Evolutionary conservation across 37 sponge, comb jelly and placozoan genomes (phyloP).

Genomic region (Petrosia ficiformis): DNA sequence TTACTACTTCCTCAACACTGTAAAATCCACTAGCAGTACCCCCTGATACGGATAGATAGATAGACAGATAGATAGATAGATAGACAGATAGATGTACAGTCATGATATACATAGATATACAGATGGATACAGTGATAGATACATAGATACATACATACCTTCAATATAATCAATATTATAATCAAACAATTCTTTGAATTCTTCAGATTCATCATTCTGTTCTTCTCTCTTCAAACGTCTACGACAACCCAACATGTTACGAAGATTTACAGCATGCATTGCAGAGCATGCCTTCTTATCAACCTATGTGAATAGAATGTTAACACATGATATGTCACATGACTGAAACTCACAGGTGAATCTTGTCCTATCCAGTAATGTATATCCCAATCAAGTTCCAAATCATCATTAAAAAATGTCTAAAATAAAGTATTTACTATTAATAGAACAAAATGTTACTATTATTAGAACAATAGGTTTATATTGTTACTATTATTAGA

Average conservation of each 20-base stretch:
- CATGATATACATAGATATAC: not conserved
- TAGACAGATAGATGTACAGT: not conserved
- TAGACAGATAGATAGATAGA: not conserved
- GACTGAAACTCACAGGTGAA: conserved; percentile 53
- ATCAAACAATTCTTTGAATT: conserved; percentile 80
- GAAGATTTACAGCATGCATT: conserved; percentile 95
- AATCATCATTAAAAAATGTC: conserved; percentile 62
- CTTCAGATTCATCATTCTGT: conserved; percentile 80
- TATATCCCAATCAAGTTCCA: conserved; percentile 87
- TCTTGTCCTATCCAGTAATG: conserved; percentile 94
- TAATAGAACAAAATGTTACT: too few species aligned
- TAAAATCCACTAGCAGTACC: conserved; percentile 68
- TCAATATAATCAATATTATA: conserved; percentile 75
- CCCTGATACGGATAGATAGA: conserved; percentile 26
- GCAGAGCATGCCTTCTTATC: conserved; percentile 98
- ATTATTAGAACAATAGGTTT: too few species aligned
- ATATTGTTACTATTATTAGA: too few species aligned
- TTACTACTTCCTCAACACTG: conserved; percentile 43
- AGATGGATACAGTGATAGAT: not conserved
- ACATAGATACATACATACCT: conserved; percentile 26
- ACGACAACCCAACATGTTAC: conserved; percentile 86
- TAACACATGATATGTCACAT: not conserved
- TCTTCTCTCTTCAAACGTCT: conserved; percentile 82
- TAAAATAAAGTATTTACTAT: conserved; percentile 13
- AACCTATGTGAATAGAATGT: conserved; percentile 40